Evolutionary conservation across 2,888 invertebrate genomes (phyloP), one percentile per base, ranked within the genome.

Genomic region (Rhyacophila evoluta): DNA sequence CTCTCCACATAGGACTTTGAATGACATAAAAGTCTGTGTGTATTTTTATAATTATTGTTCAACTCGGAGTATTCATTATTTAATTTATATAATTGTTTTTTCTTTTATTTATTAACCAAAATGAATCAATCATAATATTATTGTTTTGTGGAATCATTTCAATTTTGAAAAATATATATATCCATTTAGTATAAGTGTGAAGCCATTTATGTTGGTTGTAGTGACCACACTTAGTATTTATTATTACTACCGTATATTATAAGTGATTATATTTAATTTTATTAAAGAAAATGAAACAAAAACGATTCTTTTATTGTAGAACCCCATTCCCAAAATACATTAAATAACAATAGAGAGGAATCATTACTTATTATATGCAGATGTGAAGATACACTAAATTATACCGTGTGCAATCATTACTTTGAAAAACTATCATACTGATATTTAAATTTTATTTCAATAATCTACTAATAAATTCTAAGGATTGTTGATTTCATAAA

Each of bases 211-310:
- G 79, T 82, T 81, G 79, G 81, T 82, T 81, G 74, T 81, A 81
- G 79, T 75, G 82, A 81, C 82, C 79, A 78, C 77, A 79, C 75
- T 79, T 79, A 82, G 79, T 82, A 82, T 82, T 82, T 82, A 82
- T 82, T 75, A 81, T 81, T 74, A 82, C 77, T 79, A 82, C 78
- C 72, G 76, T 71, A 80, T 81, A 79, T 79, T 81, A 81, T 82
- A 82, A 82, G 82, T 76, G 80, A 82, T 81, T 82, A 81, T 82
- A 82, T 82, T 81, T 82, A 82, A 82, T 82, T 82, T 82, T 82
- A 82, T 82, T 82, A 82, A 82, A 82, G 82, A 82, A 82, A 82
- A 79, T 68, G 73, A 79, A 78, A 79, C 79, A 81, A 77, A 78
- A 11, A 73, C n/a, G 3, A 36, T 29, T 55, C 33, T 76, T 76